Base-by-base conservation (phyloP, 2,888 invertebrate species). In the Pandemis heparana region DNA sequence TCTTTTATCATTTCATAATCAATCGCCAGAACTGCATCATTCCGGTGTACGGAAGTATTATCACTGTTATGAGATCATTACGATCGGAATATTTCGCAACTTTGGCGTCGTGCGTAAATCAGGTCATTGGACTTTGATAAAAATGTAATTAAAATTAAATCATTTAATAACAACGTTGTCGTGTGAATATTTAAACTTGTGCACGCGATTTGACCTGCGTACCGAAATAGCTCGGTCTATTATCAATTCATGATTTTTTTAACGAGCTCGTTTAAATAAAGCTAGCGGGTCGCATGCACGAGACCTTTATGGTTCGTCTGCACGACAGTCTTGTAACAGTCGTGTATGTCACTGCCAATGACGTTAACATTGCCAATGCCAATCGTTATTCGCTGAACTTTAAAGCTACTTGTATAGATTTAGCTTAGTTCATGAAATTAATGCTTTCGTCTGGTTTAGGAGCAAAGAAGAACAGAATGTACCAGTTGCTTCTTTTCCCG, bases 41-140 rank as follows among this genome's bases (percentile, higher is more conserved):
- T 48, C 32, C 38, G 9, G 46, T 48, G 8, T 10, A 18, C 16
- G 32, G 48, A 48, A 48, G 48, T 64, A n/a, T 51, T 53, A 65
- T 65, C 51, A 12, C 23, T 32, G 32, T 41, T 4, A 60, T 32
- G 32, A 14, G 62, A 41, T 66, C 39, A 14, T 39, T 56, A 38
- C 56, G 41, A 38, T 65, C 38, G 65, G 48, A 65, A 65, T 65
- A 51, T 65, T 65, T 51, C 51, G 51, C 65, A n/a, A 51, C 9
- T 51, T 16, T 51, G 16, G 32, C 38, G 32, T 14, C 8, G 48
- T 65, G 64, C 48, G 38, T 51, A 51, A 51, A 38, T 51, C 64
- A 4, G 51, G 65, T 65, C 65, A 32, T 51, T 65, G 65, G 8
- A 65, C 65, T 65, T 63, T 16, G 65, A 65, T 65, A 65, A 51